Conservation (phyloP, 2,797 vertebrate species). For the Fistularia commersonii region DNA sequence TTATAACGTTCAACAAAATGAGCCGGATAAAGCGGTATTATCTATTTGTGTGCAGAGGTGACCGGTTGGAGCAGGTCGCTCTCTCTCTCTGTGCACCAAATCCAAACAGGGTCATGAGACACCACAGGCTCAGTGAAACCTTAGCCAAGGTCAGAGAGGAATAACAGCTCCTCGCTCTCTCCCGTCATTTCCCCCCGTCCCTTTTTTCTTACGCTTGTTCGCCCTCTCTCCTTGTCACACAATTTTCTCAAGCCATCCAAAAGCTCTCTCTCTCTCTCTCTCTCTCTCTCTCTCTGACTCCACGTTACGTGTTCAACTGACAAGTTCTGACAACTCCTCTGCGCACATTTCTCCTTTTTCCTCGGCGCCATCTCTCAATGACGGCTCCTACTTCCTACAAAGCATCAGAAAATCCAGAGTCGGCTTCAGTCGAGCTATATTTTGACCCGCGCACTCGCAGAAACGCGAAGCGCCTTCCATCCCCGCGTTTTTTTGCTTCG, state of each 20-base stretch:
- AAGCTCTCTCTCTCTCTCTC: constrained; percentile 34
- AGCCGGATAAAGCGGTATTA: background rate
- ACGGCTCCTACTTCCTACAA: constrained; percentile 29
- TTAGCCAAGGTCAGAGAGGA: constrained; percentile 73
- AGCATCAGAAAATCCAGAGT: constrained; percentile 17
- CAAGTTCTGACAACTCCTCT: constrained; percentile 64
- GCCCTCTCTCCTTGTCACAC: constrained; percentile 8
- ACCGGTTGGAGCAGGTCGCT: constrained; percentile 56
- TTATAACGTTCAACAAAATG: too few relatives aligned
- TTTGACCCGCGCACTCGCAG: constrained; percentile 30
- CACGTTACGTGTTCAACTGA: constrained; percentile 45
- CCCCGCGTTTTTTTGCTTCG: too few relatives aligned
- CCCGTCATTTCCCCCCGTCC: constrained; percentile 28
- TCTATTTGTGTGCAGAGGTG: constrained; percentile 27
- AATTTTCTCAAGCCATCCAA: constrained; percentile 25
- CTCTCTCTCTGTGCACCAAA: constrained; percentile 43
- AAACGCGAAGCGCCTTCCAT: constrained; percentile 21
- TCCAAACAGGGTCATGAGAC: constrained; percentile 67
- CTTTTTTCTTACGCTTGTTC: constrained; percentile 16
- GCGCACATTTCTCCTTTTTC: constrained; percentile 54
- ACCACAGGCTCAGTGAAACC: constrained; percentile 66
- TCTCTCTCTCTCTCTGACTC: constrained; percentile 32
- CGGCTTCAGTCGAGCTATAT: constrained; percentile 6
- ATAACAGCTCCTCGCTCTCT: constrained; percentile 48
- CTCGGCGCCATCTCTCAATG: constrained; percentile 33